Base-by-base conservation (phyloP, 1,140 invertebrate genomes). In the Leptopilina boulardi region DNA sequence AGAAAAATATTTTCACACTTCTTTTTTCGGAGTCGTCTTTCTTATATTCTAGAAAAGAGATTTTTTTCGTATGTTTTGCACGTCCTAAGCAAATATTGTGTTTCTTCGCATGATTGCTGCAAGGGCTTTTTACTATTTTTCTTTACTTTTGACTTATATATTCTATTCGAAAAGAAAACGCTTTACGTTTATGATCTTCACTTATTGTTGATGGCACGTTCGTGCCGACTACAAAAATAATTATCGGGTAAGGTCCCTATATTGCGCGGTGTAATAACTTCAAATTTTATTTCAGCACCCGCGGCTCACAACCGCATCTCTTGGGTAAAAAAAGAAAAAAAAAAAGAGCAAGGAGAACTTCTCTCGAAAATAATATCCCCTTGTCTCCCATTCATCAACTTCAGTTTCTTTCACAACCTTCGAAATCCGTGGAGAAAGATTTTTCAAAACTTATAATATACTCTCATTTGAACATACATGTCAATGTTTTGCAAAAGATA, bases 131-230 rank as follows among this genome's bases (percentile, higher is more conserved):
- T 66, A 30, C 15, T 66, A 34, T 66, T 66, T n/a, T 66, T 66
- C 59, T 66, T 66, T 66, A 66, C 59, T 66, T n/a, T 23, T 66
- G 21, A 23, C 59, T 66, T 30, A n/a, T n/a, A n/a, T n/a, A 30
- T 30, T 66, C 59, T 66, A 66, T 66, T 30, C 23, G 11, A 23
- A 66, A 66, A 30, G 59, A 66, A n/a, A 19, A 30, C 59, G 59
- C 26, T 66, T 66, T 66, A 66, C 59, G 59, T 66, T 66, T 66
- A 66, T 30, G 59, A 23, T 66, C 59, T 66, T 66, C 59, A 66
- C 59, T 66, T 66, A 66, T 66, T 66, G 59, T 66, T 66, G 59
- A 66, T 66, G 59, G 59, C 59, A 66, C 59, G 59, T 66, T 66
- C 59, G 59, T 30, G 59, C 59, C 26, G 59, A 66, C 59, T 66